A percentile compares a stretch with the other conserved stretches of the same genome.
phyloP scores from a whole-genome alignment of 30 jellyfish, hydroid and myxozoan genomes.

The Morbakka virulenta region DNA sequence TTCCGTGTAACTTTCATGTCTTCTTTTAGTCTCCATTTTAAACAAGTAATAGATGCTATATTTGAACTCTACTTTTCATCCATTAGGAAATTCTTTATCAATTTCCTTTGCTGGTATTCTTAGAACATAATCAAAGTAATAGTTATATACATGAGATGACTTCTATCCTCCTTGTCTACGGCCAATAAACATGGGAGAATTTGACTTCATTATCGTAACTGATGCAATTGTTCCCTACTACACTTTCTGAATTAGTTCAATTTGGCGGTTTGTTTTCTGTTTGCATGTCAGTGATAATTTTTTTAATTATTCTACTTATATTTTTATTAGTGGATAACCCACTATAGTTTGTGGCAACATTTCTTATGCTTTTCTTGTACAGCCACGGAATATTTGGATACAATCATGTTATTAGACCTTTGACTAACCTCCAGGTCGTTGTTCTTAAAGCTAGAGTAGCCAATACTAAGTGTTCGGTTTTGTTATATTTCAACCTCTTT shows the following conservation, averaged over 20 bases:
- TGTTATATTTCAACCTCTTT: too few species aligned
- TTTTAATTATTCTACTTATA: too few species aligned
- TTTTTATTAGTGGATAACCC: too few species aligned
- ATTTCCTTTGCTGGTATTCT: constrained; percentile 8
- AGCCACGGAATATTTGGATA: too few species aligned
- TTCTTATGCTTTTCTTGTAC: too few species aligned
- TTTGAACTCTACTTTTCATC: background rate
- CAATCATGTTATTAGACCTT: too few species aligned
- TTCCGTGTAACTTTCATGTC: background rate
- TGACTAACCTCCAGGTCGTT: too few species aligned
- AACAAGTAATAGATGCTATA: background rate
- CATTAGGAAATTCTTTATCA: constrained; percentile 8
- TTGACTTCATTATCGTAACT: background rate
- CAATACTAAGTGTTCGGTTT: too few species aligned
- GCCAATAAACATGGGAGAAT: background rate
- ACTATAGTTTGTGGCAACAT: too few species aligned
- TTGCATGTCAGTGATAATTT: too few species aligned
- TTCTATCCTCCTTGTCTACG: background rate
- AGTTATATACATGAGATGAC: constrained; percentile 2
- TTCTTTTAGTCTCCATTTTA: background rate
- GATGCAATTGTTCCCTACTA: constrained; percentile 3
- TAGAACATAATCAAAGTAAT: constrained; percentile 7
- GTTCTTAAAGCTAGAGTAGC: too few species aligned
- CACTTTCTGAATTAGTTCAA: background rate
- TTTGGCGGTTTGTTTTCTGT: background rate